Percentiles rank a stretch among this genome's conserved stretches.
These are phyloP conservation scores for Scaptomyza flava DNA, from an alignment of 2,888 invertebrate species.

Conservation along the genomic window DNA sequence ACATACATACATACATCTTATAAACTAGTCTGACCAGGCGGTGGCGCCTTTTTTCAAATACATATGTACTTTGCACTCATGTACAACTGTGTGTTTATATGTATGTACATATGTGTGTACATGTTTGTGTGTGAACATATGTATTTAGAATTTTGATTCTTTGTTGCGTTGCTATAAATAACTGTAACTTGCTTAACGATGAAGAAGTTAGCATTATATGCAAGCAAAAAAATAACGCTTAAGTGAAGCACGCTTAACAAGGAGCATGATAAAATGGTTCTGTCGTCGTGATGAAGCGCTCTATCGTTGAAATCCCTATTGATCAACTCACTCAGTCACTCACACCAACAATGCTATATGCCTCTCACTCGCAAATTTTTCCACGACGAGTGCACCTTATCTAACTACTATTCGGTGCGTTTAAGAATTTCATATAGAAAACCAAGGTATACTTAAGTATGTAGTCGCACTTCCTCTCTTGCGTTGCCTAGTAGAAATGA, in stretches of 20 bases:
- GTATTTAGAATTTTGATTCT: not conserved
- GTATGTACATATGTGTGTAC: not conserved
- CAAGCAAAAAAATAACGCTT: not conserved
- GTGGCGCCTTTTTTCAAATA: slow-evolving; percentile 36
- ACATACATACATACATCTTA: not conserved
- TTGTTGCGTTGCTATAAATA: not conserved
- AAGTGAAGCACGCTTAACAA: not conserved
- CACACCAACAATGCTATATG: not conserved
- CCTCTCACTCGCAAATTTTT: too few species aligned
- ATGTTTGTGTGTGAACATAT: not conserved
- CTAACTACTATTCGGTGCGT: too few species aligned
- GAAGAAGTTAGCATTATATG: not conserved
- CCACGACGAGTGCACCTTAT: too few species aligned
- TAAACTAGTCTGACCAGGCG: slow-evolving; percentile 26
- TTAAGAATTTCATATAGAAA: too few species aligned
- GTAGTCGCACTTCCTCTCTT: too few species aligned
- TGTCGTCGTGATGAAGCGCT: not conserved
- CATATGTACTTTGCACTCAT: slow-evolving; percentile 40
- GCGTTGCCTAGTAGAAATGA: too few species aligned
- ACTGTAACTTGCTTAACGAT: not conserved
- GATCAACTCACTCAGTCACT: not conserved
- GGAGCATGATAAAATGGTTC: not conserved
- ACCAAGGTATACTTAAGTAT: too few species aligned
- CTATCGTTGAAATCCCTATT: not conserved
- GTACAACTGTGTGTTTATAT: not conserved